phyloP scores from a whole-genome alignment of 2,113 vertebrate genomes.

The Labrus mixtus region DNA sequence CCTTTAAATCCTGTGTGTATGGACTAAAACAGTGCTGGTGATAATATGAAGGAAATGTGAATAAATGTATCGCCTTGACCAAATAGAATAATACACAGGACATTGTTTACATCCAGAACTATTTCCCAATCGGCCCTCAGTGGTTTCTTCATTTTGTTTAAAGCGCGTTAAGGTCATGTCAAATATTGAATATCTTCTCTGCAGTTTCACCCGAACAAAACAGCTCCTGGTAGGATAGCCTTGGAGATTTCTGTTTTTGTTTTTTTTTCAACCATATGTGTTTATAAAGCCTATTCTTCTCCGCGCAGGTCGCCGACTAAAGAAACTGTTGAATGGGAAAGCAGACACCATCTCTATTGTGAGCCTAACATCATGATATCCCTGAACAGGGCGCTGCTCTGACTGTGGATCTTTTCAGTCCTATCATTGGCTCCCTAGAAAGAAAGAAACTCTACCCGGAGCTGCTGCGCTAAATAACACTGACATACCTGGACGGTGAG shows the following conservation, averaged over 20 bases:
- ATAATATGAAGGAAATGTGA: background rate
- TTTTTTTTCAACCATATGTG: conserved; percentile 27
- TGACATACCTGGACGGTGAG: conserved; percentile 69
- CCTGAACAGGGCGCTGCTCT: conserved; percentile 48
- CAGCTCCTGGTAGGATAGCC: conserved; percentile 37
- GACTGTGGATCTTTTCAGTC: conserved; percentile 61
- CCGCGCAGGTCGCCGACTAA: conserved; percentile 36
- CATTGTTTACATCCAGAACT: background rate
- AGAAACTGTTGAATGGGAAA: conserved; percentile 74
- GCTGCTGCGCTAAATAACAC: conserved; percentile 64
- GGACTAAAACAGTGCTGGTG: background rate
- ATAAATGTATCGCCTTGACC: too few relatives aligned
- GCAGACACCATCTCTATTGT: conserved; percentile 76
- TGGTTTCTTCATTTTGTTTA: too few relatives aligned
- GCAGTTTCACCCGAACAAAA: conserved; percentile 59
- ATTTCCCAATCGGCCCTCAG: background rate
- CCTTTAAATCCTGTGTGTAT: too few relatives aligned
- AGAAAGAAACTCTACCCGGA: conserved; percentile 69
- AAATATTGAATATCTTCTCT: conserved; percentile 32
- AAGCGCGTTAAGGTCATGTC: conserved; percentile 26
- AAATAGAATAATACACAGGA: background rate
- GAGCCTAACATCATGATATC: conserved; percentile 69
- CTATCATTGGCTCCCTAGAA: conserved; percentile 40
- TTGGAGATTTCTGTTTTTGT: conserved; percentile 14
- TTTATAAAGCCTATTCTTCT: conserved; percentile 59